Evolutionary conservation across 2,888 invertebrate genomes (phyloP).

Genomic region (Parthenolecanium corni): DNA sequence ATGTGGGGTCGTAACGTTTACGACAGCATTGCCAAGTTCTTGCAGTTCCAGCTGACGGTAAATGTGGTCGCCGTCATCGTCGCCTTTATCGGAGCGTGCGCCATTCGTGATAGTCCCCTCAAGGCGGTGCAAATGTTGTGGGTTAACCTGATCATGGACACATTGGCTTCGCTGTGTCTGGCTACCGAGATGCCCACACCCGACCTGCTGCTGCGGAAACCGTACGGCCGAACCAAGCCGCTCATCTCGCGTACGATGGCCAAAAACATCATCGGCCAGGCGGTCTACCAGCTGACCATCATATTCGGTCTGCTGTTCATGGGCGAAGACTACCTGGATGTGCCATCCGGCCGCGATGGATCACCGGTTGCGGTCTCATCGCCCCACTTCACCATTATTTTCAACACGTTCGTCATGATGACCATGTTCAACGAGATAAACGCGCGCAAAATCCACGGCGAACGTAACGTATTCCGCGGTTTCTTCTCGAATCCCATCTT

Average conservation of each 20-base stretch:
- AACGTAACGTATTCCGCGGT: slow-evolving; percentile 50
- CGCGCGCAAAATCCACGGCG: slow-evolving; percentile 52
- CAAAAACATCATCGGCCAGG: slow-evolving; percentile 48
- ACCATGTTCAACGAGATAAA: slow-evolving; percentile 56
- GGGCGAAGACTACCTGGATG: slow-evolving; percentile 45
- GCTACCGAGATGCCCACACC: slow-evolving; percentile 47
- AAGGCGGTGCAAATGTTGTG: slow-evolving; percentile 49
- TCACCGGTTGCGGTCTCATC: slow-evolving; percentile 32
- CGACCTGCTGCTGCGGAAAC: slow-evolving; percentile 43
- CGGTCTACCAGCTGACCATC: slow-evolving; percentile 46
- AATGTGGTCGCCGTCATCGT: slow-evolving; percentile 49
- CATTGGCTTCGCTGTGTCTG: slow-evolving; percentile 47
- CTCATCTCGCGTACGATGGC: slow-evolving; percentile 47
- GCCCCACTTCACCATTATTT: slow-evolving; percentile 53
- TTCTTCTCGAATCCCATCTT: slow-evolving; percentile 48
- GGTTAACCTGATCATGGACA: slow-evolving; percentile 52
- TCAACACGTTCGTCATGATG: slow-evolving; percentile 55
- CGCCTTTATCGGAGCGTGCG: slow-evolving; percentile 45
- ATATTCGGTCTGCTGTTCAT: slow-evolving; percentile 45
- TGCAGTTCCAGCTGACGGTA: slow-evolving; percentile 51
- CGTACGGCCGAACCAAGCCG: slow-evolving; percentile 45
- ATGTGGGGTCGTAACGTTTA: slow-evolving; percentile 55
- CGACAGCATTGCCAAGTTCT: slow-evolving; percentile 49
- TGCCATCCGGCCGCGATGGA: slow-evolving; percentile 41
- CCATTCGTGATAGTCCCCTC: slow-evolving; percentile 36